A percentile compares a stretch with the other conserved stretches of the same genome.
Evolutionary conservation across 2,113 vertebrate species (phyloP).

Genomic region (Amia ocellicauda): DNA sequence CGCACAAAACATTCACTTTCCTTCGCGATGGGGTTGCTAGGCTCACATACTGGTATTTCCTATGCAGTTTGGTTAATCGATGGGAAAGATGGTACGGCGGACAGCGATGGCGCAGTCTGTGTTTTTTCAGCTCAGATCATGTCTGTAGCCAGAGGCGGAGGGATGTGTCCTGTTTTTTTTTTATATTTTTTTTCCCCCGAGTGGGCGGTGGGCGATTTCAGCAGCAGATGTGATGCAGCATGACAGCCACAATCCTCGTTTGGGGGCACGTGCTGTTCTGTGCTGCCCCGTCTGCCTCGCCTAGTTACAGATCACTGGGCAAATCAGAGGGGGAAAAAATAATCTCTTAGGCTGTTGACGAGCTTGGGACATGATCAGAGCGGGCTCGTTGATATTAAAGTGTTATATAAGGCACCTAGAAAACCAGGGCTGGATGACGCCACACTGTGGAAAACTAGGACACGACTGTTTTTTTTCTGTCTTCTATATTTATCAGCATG

Average conservation of each 20-base stretch:
- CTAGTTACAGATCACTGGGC: conserved; percentile 38
- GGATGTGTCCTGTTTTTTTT: background rate
- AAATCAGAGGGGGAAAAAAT: conserved; percentile 28
- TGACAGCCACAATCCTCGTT: conserved; percentile 49
- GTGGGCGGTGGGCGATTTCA: background rate
- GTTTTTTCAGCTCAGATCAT: background rate
- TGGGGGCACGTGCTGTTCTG: conserved; percentile 42
- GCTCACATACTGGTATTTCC: no score
- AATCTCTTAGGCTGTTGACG: conserved; percentile 15
- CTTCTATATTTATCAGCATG: no score
- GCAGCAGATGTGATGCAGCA: conserved; percentile 48
- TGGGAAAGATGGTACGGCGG: background rate
- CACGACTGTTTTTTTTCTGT: no score
- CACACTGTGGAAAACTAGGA: conserved; percentile 10
- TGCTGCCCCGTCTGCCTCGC: background rate
- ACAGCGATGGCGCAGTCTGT: background rate
- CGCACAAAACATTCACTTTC: no score
- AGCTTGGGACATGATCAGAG: conserved; percentile 22
- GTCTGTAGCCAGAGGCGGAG: background rate
- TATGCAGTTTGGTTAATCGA: no score
- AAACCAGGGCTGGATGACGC: conserved; percentile 33
- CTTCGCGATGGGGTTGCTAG: no score
- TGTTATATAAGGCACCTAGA: conserved; percentile 41
- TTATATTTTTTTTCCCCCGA: no score
- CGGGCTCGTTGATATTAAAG: conserved; percentile 34